Evolutionary conservation across 2,797 vertebrate genomes (phyloP), one percentile per base, ranked within the genome.

Genomic region (Sebastes cheni): DNA sequence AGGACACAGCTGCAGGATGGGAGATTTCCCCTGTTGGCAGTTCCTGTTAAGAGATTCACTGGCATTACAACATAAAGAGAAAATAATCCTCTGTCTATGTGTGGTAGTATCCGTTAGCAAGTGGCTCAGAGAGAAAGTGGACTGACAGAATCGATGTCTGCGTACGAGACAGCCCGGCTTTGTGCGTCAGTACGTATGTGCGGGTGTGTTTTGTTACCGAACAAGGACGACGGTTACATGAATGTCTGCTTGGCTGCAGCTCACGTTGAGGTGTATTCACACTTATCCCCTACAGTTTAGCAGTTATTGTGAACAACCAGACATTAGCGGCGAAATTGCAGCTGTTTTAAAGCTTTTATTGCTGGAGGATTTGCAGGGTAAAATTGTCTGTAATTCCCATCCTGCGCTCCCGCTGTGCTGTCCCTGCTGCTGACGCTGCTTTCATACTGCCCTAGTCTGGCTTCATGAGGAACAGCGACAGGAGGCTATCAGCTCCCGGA

Each of bases 21-120:
- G 76, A 91, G 90, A 92, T 92, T 91, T 91, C 88, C 81, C 91
- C 67, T 69, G 86, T 85, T 89, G 86, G 85, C 84, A 75, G 79
- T 86, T 85, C 58, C 81, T 89, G 84, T 87, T 80, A 87, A 86
- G 85, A 91, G 85, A 91, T 91, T 88, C 80, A 85, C 86, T 88
- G 85, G 89, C 88, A 88, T 90, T 89, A 89, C 85, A 90, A 83
- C 86, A 89, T 92, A 84, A 90, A 90, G 86, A 86, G 85, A 90
- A 90, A 88, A 91, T 93, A 88, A 92, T 92, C 90, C 88, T 74
- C 62, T 71, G 32, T 87, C 62, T 84, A 6, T 75, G 72, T 88
- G 76, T 77, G 77, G 36, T 58, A n/a, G 54, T 73, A 39, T 85
- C 69, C 85, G 72, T 70, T 82, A 80, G 84, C 77, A 74, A 77